These are phyloP conservation scores for Hypsopygia costalis DNA, from an alignment of 2,888 invertebrate genomes.

Conservation along the genomic window DNA sequence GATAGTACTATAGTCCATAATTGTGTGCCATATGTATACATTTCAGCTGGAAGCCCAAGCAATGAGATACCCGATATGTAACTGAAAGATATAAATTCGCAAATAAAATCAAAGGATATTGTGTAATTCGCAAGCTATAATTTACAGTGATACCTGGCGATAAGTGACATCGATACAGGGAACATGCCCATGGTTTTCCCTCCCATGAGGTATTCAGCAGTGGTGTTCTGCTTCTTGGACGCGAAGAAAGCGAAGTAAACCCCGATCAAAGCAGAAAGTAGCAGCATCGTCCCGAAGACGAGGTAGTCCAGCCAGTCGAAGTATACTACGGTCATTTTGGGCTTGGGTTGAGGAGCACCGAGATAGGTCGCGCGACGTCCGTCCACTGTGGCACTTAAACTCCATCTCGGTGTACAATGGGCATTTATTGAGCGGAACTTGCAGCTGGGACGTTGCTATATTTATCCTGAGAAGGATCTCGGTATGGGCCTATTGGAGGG, in stretches of 20 bases:
- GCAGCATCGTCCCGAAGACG: slow-evolving; percentile 84
- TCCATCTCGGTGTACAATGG: slow-evolving; percentile 55
- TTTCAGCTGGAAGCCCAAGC: slow-evolving; percentile 87
- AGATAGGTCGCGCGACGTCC: slow-evolving; percentile 42
- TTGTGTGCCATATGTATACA: slow-evolving; percentile 88
- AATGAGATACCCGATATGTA: slow-evolving; percentile 88
- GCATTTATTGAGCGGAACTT: slow-evolving; percentile 53
- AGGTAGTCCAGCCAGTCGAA: slow-evolving; percentile 84
- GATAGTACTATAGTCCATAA: slow-evolving; percentile 84
- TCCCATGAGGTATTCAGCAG: slow-evolving; percentile 86
- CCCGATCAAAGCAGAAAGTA: slow-evolving; percentile 84
- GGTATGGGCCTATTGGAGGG: slow-evolving; percentile 49
- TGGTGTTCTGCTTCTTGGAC: slow-evolving; percentile 84
- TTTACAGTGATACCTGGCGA: slow-evolving; percentile 82
- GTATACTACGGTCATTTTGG: slow-evolving; percentile 57
- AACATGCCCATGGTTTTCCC: slow-evolving; percentile 89
- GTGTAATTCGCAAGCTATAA: slow-evolving; percentile 5
- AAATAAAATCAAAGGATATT: background rate
- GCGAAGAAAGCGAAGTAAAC: slow-evolving; percentile 87
- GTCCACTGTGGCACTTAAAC: slow-evolving; percentile 46
- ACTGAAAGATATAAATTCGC: slow-evolving; percentile 57
- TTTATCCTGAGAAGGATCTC: slow-evolving; percentile 67
- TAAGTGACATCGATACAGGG: slow-evolving; percentile 88
- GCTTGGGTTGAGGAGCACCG: slow-evolving; percentile 4
- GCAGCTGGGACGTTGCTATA: slow-evolving; percentile 51